Evolutionary conservation across 2,113 vertebrate species (phyloP).

Genomic region (Fregata magnificens): DNA sequence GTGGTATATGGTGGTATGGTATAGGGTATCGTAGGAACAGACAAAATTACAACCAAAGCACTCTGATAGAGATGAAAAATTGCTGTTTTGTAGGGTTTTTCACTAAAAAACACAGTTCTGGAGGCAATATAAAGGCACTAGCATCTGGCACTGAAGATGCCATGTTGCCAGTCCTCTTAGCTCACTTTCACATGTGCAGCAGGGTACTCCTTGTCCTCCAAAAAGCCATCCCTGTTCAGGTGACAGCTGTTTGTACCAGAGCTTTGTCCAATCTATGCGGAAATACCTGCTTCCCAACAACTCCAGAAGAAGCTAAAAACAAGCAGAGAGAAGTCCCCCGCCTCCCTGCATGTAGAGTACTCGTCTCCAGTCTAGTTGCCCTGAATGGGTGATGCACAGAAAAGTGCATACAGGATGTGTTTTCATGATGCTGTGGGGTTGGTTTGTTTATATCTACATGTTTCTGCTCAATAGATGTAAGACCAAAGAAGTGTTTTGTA

Average conservation of each 20-base stretch:
- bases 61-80: neutral
- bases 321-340: neutral
- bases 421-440: neutral
- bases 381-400: neutral
- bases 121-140: neutral
- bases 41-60: neutral
- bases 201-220: neutral
- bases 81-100: neutral
- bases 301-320: neutral
- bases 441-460: accelerated
- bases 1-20: accelerated
- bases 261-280: accelerated
- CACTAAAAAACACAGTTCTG: accelerated
- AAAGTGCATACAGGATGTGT: too few relatives aligned
- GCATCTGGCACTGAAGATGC: neutral
- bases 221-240: neutral
- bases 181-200: accelerated
- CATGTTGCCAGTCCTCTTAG: neutral
- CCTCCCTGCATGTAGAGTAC: neutral
- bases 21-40: neutral
- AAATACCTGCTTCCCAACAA: neutral
- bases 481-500: neutral
- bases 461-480: neutral
- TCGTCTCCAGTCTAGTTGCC: neutral
- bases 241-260: neutral